Evolutionary conservation across 2,113 vertebrate species (phyloP).

Genomic region (Halcyon senegalensis): DNA sequence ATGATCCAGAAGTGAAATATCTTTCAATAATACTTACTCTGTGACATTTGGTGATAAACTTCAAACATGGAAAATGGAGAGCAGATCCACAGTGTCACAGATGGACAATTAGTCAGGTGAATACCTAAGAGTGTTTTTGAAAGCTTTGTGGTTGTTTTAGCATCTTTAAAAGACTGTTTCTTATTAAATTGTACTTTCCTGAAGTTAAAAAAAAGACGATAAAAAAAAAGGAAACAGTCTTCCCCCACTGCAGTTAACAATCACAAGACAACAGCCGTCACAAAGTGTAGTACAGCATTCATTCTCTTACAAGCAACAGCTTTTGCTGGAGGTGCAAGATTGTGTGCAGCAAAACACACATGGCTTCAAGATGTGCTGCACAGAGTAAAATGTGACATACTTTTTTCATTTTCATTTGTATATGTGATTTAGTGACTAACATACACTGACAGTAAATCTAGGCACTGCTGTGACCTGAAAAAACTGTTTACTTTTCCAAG

Average conservation of each 20-base stretch:
- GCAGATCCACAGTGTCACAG: not conserved
- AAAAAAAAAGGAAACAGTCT: not conserved
- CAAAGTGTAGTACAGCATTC: not conserved
- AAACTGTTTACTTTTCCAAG: not conserved
- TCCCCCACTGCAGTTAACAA: not conserved
- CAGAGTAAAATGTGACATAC: not conserved
- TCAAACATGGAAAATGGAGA: fast-evolving
- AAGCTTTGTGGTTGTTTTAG: not conserved
- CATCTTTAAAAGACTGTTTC: not conserved
- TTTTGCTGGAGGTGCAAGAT: not conserved
- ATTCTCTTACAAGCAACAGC: not conserved
- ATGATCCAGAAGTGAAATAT: not conserved
- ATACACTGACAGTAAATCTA: not conserved
- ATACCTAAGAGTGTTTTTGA: not conserved
- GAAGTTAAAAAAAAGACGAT: not conserved
- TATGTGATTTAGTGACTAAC: not conserved
- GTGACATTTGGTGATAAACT: not conserved
- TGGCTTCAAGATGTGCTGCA: not conserved
- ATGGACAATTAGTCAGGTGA: fast-evolving
- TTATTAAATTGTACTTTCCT: not conserved
- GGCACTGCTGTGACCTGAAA: not conserved
- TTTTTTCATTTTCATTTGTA: not conserved
- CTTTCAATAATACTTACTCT: not conserved
- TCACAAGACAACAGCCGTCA: not conserved
- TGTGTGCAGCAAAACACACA: not conserved